These are phyloP conservation scores for Hybognathus amarus DNA, from an alignment of 2,797 vertebrate genomes.

Conservation along the genomic window DNA sequence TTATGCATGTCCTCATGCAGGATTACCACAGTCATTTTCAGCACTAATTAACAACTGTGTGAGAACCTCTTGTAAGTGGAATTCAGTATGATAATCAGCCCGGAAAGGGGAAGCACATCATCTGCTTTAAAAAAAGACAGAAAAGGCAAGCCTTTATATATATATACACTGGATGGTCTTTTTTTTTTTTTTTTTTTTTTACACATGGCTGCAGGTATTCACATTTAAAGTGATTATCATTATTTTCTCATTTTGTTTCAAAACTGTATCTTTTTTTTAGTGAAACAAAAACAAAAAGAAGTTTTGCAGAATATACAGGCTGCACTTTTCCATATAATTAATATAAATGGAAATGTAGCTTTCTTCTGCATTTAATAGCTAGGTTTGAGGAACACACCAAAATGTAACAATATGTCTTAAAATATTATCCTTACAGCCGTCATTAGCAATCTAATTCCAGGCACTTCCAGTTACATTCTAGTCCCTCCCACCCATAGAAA, in stretches of 20 bases:
- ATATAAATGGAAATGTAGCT: not conserved
- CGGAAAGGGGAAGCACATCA: slow-evolving; percentile 13
- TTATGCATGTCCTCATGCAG: slow-evolving; percentile 29
- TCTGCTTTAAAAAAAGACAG: slow-evolving; percentile 7
- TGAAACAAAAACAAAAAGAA: not conserved
- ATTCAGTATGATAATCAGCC: slow-evolving; percentile 48
- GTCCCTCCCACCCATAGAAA: not conserved
- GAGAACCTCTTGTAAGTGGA: slow-evolving; percentile 38
- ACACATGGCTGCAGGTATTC: too few species aligned
- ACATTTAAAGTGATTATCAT: not conserved
- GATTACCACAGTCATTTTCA: slow-evolving; percentile 48
- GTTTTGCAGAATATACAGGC: not conserved
- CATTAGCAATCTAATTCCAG: not conserved
- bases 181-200: not conserved
- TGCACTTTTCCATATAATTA: not conserved
- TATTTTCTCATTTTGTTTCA: not conserved
- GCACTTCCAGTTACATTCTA: not conserved
- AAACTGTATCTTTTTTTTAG: not conserved
- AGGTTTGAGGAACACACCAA: not conserved
- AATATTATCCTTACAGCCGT: too few species aligned
- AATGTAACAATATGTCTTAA: not conserved
- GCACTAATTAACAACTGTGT: slow-evolving; percentile 54
- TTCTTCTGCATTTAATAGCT: not conserved
- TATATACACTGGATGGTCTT: too few species aligned
- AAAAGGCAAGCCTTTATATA: slow-evolving; percentile 9